A percentile compares a stretch with the other conserved stretches of the same genome.
Conservation (phyloP, 2,888 invertebrate species). For the Xestia sexstrigata region DNA sequence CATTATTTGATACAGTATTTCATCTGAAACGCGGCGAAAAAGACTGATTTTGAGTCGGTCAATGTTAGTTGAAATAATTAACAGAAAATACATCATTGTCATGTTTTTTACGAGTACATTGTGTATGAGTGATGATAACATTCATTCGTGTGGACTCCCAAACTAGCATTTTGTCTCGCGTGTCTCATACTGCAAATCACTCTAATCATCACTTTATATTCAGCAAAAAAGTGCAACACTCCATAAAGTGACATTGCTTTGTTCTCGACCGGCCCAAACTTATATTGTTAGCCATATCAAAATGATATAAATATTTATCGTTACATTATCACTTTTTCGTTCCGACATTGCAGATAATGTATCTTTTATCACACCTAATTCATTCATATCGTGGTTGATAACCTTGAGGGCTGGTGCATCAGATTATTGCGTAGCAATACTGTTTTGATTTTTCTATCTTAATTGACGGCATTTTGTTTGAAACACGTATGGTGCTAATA, state of each 20-base stretch:
- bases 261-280: slow-evolving; percentile 39
- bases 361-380: slow-evolving; percentile 71
- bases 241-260: slow-evolving; percentile 40
- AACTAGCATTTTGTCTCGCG: slow-evolving; percentile 17
- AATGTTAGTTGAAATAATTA: slow-evolving; percentile 7
- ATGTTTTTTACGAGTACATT: slow-evolving; percentile 14
- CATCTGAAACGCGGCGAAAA: slow-evolving; percentile 16
- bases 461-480: slow-evolving; percentile 38
- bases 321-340: slow-evolving; percentile 61
- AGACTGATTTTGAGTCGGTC: slow-evolving; percentile 18
- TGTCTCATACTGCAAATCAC: slow-evolving; percentile 3
- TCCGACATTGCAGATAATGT: slow-evolving; percentile 68
- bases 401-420: slow-evolving; percentile 74
- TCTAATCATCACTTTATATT: slow-evolving; percentile 4
- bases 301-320: slow-evolving; percentile 63
- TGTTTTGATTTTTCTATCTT: slow-evolving; percentile 66
- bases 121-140: background rate
- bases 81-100: background rate
- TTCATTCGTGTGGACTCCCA: background rate
- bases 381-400: slow-evolving; percentile 77
- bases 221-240: slow-evolving; percentile 40
- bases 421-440: slow-evolving; percentile 56
- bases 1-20: slow-evolving; percentile 39
- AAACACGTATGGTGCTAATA: slow-evolving; percentile 43
- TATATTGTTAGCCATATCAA: slow-evolving; percentile 39